These are phyloP conservation scores for Drosophila teissieri DNA, from an alignment of 1,140 invertebrate species.

Conservation along the genomic window DNA sequence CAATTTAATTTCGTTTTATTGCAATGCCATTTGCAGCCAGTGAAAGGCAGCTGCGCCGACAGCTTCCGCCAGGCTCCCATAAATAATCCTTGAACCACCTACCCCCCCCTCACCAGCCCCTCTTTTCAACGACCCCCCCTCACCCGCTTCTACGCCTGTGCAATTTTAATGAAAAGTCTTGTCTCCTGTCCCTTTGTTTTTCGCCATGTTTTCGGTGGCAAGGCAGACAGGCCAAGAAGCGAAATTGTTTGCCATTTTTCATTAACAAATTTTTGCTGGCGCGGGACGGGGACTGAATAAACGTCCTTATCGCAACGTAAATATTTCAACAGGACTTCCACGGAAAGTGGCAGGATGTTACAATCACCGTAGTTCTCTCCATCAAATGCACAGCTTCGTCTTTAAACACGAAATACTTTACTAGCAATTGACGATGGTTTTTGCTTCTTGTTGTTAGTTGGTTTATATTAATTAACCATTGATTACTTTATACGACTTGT, in stretches of 20 bases:
- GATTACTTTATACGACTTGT: neutral
- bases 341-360: neutral
- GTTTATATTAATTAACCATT: neutral
- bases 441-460: neutral
- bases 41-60: conserved; percentile 69
- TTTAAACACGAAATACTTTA: neutral
- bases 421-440: neutral
- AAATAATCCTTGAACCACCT: conserved; percentile 61
- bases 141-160: conserved; percentile 3
- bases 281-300: neutral
- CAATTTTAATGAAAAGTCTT: conserved; percentile 67
- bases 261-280: conserved; percentile 41
- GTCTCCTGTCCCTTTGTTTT: conserved; percentile 46
- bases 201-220: conserved; percentile 36
- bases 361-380: too few species aligned
- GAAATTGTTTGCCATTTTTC: conserved; percentile 47
- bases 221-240: conserved; percentile 23
- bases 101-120: neutral
- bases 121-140: too few species aligned
- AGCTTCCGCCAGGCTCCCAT: conserved; percentile 50
- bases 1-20: conserved; percentile 83
- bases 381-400: neutral
- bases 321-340: conserved; percentile 1
- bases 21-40: conserved; percentile 78
- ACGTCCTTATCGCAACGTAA: conserved; percentile 7